Percentiles rank a stretch among this genome's conserved stretches.
Evolutionary conservation across 2,113 vertebrate genomes (phyloP).

Genomic region (Quiscalus mexicanus): DNA sequence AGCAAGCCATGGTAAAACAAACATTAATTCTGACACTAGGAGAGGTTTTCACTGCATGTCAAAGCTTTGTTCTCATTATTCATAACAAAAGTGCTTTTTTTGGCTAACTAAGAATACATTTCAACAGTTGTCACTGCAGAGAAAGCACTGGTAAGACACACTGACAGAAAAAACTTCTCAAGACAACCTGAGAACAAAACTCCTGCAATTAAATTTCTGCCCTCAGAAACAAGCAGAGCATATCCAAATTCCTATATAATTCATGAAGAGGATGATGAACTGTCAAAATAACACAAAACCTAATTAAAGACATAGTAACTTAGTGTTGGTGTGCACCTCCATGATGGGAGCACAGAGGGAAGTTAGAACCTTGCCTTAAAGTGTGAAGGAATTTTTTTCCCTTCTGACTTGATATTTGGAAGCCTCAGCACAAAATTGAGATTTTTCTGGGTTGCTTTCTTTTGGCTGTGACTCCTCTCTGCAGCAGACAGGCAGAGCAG

Average conservation of each 20-base stretch:
- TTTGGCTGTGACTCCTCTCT: not conserved
- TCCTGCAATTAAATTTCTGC: not conserved
- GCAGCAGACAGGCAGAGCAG: not conserved
- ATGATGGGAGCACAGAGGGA: not conserved
- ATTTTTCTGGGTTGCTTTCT: not conserved
- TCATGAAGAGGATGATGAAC: not conserved
- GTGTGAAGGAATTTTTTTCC: not conserved
- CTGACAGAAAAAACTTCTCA: not conserved
- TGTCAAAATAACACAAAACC: not conserved
- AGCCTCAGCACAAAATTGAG: not conserved
- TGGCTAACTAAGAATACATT: not conserved
- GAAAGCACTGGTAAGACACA: not conserved
- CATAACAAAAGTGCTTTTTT: not conserved
- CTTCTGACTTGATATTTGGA: not conserved
- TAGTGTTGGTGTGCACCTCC: not conserved
- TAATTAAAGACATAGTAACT: slow-evolving; percentile 48
- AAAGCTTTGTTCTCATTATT: not conserved
- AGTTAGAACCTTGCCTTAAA: not conserved
- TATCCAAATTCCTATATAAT: not conserved
- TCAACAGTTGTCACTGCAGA: not conserved
- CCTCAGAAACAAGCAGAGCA: not conserved
- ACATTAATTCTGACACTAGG: not conserved
- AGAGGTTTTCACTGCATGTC: not conserved
- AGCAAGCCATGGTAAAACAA: not conserved
- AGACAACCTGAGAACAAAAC: not conserved